Conservation (phyloP, 2,888 invertebrate species). For the Cerceris rybyensis region DNA sequence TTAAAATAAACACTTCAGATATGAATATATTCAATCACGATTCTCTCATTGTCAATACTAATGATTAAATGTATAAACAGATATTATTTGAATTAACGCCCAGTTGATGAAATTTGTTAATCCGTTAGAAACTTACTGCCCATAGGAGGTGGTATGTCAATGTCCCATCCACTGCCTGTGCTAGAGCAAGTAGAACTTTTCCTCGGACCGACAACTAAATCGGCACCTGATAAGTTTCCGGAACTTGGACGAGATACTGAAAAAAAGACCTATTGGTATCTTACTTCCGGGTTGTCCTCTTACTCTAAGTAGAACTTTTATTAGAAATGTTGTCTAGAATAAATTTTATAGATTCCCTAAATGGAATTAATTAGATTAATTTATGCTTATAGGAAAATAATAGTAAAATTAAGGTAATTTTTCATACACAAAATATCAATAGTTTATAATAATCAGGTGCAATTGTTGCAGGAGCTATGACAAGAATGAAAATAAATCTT, state of each 20-base stretch:
- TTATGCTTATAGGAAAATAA: background rate
- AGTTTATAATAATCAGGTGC: too few species aligned
- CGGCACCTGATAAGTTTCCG: constrained; percentile 76
- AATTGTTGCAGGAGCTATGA: too few species aligned
- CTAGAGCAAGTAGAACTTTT: constrained; percentile 78
- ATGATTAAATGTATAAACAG: background rate
- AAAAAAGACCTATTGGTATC: constrained; percentile 28
- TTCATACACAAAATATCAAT: background rate
- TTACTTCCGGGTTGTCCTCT: background rate
- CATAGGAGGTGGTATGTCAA: constrained; percentile 70
- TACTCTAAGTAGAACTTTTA: background rate
- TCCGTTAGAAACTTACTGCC: constrained; percentile 68
- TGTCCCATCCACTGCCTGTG: constrained; percentile 77
- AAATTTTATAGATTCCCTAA: background rate
- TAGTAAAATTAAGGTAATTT: background rate
- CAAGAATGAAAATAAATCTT: too few species aligned
- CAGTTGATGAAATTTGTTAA: constrained; percentile 21
- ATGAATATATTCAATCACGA: too few species aligned
- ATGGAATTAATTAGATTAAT: too few species aligned
- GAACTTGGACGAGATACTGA: constrained; percentile 75
- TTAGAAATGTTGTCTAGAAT: background rate
- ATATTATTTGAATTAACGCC: background rate
- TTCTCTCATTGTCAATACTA: background rate
- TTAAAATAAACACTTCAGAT: too few species aligned
- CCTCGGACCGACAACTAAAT: constrained; percentile 66